Evolutionary conservation across 92 coral and sea anemone species (phyloP), one percentile per base, ranked within the genome.

Genomic region (Porites evermanni): DNA sequence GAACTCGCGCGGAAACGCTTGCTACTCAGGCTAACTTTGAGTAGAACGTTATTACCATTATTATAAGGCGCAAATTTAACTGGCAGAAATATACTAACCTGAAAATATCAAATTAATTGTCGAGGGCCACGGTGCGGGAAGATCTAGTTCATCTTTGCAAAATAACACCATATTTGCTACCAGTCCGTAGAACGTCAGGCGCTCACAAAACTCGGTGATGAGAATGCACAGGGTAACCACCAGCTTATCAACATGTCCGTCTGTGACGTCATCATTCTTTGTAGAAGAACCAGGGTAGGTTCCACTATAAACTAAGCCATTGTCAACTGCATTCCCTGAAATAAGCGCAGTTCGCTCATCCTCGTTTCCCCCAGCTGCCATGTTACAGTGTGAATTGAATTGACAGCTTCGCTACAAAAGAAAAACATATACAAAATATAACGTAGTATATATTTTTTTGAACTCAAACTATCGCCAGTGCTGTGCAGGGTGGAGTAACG

Each of bases 151-250:
- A 63, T 88, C 90, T 19, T 58, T 71, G 61, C 88, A 89, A 90
- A 96, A 91, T 21, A 94, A 82, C 77, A 93, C 89, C 38, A 94
- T 79, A 70, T 96, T 96, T 53, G 98, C 98, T 8, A 89, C 81
- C 44, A 95, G 76, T 4, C 99, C 99, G 88, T 94, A 94, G 81
- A 91, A 96, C 6, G 96, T 91, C 54, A 96, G 79, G 38, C 97
- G 85, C 79, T 96, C 98, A 82, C 99, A 96, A 0, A 94, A 78
- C 90, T 95, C 99, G 5, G 98, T 96, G 10, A 93, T 47, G 82
- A 96, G 91, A 77, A 96, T 93, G 38, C 96, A 94, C 16, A 94
- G 61, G 8, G 92, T 85, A 26, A 85, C 95, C 20, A 69, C 67
- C 51, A 92, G 72, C 64, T 65, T 91, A 23, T 29, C 32, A 29